Percentiles rank a stretch among this genome's conserved stretches.
Conservation (phyloP, 2,113 vertebrate species). For the Toxotes chatareus region DNA sequence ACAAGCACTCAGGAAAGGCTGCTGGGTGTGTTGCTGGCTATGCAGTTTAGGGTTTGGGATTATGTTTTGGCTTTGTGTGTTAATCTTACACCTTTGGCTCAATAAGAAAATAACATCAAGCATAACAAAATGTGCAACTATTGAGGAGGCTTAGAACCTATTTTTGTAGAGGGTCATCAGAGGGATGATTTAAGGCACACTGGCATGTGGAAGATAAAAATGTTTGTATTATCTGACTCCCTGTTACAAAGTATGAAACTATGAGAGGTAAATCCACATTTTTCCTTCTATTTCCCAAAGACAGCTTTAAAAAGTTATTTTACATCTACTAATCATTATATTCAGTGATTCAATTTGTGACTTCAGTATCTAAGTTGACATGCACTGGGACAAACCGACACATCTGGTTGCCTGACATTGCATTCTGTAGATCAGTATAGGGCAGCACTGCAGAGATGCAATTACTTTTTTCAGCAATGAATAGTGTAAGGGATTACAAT, state of each 20-base stretch:
- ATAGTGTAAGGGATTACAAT: background rate
- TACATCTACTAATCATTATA: background rate
- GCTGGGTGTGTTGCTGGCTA: slow-evolving; percentile 27
- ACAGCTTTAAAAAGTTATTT: background rate
- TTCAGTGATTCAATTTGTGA: background rate
- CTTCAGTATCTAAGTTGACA: background rate
- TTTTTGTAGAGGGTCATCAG: background rate
- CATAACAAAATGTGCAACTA: slow-evolving; percentile 9
- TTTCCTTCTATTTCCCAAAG: background rate
- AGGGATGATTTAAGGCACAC: background rate
- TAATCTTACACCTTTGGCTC: slow-evolving; percentile 25
- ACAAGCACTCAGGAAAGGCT: slow-evolving; percentile 26
- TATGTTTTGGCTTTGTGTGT: slow-evolving; percentile 34
- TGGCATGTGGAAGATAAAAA: background rate
- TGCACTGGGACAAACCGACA: background rate
- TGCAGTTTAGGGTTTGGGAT: slow-evolving; percentile 40
- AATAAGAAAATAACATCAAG: slow-evolving; percentile 23
- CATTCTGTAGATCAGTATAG: background rate
- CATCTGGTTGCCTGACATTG: background rate
- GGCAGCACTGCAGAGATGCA: no score
- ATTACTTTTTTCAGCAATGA: background rate
- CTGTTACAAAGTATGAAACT: background rate
- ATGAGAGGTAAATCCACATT: background rate
- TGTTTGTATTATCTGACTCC: background rate
- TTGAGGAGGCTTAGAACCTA: background rate